Evolutionary conservation across 2,797 vertebrate genomes (phyloP), one percentile per base, ranked within the genome.

Genomic region (Hirundo rustica): DNA sequence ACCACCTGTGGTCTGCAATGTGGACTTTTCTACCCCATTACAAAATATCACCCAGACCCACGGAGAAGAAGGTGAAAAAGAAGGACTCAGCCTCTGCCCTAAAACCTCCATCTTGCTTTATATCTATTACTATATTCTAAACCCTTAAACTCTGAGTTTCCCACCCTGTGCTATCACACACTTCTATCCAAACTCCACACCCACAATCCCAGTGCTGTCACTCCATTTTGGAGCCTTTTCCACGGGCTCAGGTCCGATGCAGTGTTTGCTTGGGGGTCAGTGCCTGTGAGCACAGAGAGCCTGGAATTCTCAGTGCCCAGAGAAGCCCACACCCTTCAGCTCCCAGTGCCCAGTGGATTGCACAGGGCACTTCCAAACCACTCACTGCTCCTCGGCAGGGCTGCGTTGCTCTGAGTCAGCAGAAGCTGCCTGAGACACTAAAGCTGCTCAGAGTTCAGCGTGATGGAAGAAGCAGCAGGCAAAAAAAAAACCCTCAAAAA

Each of bases 381-480:
- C n/a, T 73, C 57, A 26, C 27, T 34, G 54, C 23, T 78, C 9
- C 0, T 22, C 0, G 0, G 13, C 71, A 85, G 30, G 54, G 60
- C 67, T 65, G 71, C 0, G 3, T 8, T 68, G 47, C 51, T 55
- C 48, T 62, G 83, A 67, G 38, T 36, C 78, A 89, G 82, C 71
- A 75, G 85, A 55, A 93, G 68, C 81, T 64, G 48, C 81, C 70
- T 51, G 61, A 66, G 47, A 81, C 86, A 47, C 61, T 42, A 32
- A 72, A 65, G 67, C 66, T 72, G 57, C 76, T 68, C 58, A 60
- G 58, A 55, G 83, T 12, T 72, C 50, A 68, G 17, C 19, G n/a
- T 25, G 77, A 75, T 17, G 58, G 86, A 94, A 93, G 84, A 25
- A 84, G 73, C 48, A 84, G 77, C 70, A 95, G 73, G 91, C 32